These are phyloP conservation scores for Phrynocephalus guinanensis DNA, from an alignment of 2,797 vertebrate species.

Conservation along the genomic window DNA sequence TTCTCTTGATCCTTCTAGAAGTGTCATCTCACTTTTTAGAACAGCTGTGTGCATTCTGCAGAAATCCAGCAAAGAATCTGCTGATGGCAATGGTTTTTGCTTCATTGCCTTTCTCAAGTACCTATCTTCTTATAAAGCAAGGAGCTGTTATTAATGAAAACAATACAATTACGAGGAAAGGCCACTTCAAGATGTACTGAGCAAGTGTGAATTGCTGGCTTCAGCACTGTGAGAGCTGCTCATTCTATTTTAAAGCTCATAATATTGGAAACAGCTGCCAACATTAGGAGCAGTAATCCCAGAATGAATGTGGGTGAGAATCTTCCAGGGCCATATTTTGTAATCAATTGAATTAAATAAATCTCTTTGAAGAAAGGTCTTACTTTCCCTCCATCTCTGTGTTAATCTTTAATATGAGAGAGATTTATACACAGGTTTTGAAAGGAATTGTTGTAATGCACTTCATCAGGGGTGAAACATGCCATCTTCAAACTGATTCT, in stretches of 20 bases:
- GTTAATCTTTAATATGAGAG: not conserved
- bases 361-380: not conserved
- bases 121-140: not conserved
- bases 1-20: constrained; percentile 8
- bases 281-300: not conserved
- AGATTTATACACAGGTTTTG: not conserved
- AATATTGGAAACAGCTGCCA: constrained; percentile 5
- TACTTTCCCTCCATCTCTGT: not conserved
- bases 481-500: too few relatives aligned
- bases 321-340: not conserved
- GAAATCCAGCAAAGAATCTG: not conserved
- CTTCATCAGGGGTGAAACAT: too few relatives aligned
- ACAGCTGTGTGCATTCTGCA: not conserved
- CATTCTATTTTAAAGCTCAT: not conserved
- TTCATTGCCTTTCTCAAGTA: not conserved
- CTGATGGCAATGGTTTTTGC: not conserved
- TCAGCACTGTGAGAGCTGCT: not conserved
- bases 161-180: not conserved
- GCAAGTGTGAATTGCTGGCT: constrained; percentile 5
- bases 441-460: not conserved
- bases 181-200: not conserved
- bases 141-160: constrained; percentile 15
- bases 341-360: not conserved
- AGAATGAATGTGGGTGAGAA: not conserved
- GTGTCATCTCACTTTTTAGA: not conserved